Base-by-base conservation (phyloP, 1,140 invertebrate species). In the Macrobrachium rosenbergii region DNA sequence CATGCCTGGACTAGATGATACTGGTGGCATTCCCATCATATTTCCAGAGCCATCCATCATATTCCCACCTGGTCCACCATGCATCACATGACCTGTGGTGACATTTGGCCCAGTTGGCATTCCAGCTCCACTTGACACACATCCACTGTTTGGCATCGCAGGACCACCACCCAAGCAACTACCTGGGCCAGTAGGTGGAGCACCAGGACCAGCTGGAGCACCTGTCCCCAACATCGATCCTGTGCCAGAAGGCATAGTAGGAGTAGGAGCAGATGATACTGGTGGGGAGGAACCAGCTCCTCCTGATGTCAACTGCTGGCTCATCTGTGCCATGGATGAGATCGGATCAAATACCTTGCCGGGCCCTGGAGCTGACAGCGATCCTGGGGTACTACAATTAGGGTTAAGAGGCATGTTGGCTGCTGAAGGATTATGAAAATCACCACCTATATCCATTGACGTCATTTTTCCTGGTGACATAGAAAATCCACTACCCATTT, bases 261-360 rank as follows among this genome's bases (percentile, higher is more conserved):
- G 84, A 21, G 84, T 89, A 45, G 82, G 82, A 58, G 78, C 88
- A 21, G 88, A 79, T 37, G 88, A 88, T 45, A 77, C 82, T 21
- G 89, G 89, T 43, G 89, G 87, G 16, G 89, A 88, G 19, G 73
- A 63, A 37, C 83, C 80, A 83, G 84, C 67, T 3, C 72, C 78
- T n/a, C 87, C 88, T 95, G 97, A 90, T 5, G 96, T 97, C 37
- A 98, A 91, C 91, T 97, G 96, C 90, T 98, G 97, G 78, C 96
- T 97, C 97, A 98, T 98, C 92, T 98, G 97, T 37, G 97, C 96
- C 90, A 98, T 94, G 6, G 97, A 98, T 19, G 97, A 96, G 89
- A 98, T 98, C 0, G 97, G 97, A 93, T 98, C 97, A 92, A 98
- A 98, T 90, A 91, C 90, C 88, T 91, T 91, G 60, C 89, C 90